Evolutionary conservation across 2,797 vertebrate genomes (phyloP), one percentile per base, ranked within the genome.

Genomic region (Phyllotis vaccarum): DNA sequence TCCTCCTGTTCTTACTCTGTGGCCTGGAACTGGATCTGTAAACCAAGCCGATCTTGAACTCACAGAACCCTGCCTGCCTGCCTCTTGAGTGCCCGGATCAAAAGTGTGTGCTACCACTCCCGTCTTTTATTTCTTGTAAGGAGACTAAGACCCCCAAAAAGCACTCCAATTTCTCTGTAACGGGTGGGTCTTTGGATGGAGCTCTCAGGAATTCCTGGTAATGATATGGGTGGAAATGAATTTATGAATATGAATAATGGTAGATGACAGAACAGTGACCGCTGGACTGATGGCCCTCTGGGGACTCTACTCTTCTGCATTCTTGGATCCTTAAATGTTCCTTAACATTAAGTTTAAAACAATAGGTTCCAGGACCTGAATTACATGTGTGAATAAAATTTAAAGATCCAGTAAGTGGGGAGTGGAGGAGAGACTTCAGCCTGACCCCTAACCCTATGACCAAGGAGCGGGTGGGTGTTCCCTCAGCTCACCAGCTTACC

Each of bases 261-360:
- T 82, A 66, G 52, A 76, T n/a, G 22, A 58, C 16, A 75, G 14
- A 79, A 14, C 31, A 29, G 70, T 86, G 74, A 54, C 89, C 31
- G n/a, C 56, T 68, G 31, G 7, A 52, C 66, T 54, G 31, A 62
- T 19, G n/a, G 72, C 10, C 31, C 46, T 27, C 56, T 76, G 76
- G n/a, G 43, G n/a, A 89, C 52, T 82, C 49, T 43, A n/a, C 9
- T 81, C 19, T 60, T 80, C 52, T 43, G 56, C 21, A 81, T 89
- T 81, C 37, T 60, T 24, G 22, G 11, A 60, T 89, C 31, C 43
- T 89, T 62, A 90, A 29, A 54, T 70, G 79, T 86, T 80, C 70
- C 58, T 72, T 49, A 89, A 70, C 60, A 78, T 40, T 37, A 74
- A 46, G 21, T 93, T 90, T 68, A 90, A 96, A 91, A 88, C 66